Evolutionary conservation across 2,888 invertebrate genomes (phyloP), one percentile per base, ranked within the genome.

Genomic region (Andrena marginata): DNA sequence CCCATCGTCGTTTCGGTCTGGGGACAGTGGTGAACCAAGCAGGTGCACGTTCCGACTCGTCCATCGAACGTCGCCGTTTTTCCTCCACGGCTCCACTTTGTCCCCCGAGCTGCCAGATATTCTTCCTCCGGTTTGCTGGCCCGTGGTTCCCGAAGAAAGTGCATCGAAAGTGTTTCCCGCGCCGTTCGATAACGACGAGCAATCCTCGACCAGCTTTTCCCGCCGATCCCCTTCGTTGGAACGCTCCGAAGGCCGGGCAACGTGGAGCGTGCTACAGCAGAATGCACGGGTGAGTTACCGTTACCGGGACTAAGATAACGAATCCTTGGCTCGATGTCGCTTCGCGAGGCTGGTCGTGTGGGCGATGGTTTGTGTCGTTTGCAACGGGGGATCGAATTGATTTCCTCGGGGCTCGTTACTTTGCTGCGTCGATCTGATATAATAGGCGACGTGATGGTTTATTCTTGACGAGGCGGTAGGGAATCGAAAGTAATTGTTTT

Each of bases 281-380:
- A 71, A 86, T 86, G 87, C 23, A 64, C 70, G 60, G 85, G 86
- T 87, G 62, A 85, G 87, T 75, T 60, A 26, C 10, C 6, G 31
- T 13, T 33, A 31, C 23, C 20, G n/a, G 42, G 69, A 60, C 42
- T 8, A 35, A 29, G 3, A n/a, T 29, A 7, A 23, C 8, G n/a
- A 16, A 35, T 4, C 42, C 56, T 16, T 23, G 23, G 42, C 33
- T 8, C 5, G 42, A 59, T 10, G 6, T 13, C 6, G 23, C 54
- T 54, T 56, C 26, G 5, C 2, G 7, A 3, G 13, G n/a, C 42
- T 48, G 8, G 62, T 8, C 29, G 20, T 5, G 26, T 59, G 35
- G n/a, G 68, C 54, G 13, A 33, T 56, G 56, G 56, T 4, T 56
- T 26, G 3, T 26, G 16, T 16, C 6, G 51, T 67, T 33, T 56